phyloP scores from a whole-genome alignment of 2,888 invertebrate genomes.

The Reticulitermes lucifugus region DNA sequence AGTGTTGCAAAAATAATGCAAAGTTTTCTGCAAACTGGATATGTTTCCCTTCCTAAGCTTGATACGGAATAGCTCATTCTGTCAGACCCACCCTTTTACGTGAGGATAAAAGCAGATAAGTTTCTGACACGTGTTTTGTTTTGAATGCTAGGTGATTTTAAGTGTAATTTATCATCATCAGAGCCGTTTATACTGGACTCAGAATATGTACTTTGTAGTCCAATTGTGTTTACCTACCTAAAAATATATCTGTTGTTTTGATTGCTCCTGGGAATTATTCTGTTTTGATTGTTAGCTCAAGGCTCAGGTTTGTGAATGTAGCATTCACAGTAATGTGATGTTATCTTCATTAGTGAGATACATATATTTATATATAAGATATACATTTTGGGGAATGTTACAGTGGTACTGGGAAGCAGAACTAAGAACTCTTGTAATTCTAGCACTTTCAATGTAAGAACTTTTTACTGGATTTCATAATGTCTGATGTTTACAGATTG shows the following conservation, averaged over 20 bases:
- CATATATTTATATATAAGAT: constrained; percentile 10
- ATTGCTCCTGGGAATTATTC: constrained; percentile 24
- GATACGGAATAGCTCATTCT: too few relatives aligned
- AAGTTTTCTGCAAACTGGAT: too few relatives aligned
- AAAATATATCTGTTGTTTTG: constrained; percentile 24
- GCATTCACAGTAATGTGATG: constrained; percentile 22
- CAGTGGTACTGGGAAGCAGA: constrained; percentile 22
- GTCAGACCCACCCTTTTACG: too few relatives aligned
- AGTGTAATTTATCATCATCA: too few relatives aligned
- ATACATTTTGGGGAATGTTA: constrained; percentile 20
- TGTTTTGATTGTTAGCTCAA: constrained; percentile 11
- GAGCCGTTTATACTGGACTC: too few relatives aligned
- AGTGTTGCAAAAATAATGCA: too few relatives aligned
- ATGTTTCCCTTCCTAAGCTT: too few relatives aligned
- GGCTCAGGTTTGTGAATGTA: constrained; percentile 37
- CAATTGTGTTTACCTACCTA: constrained; percentile 14
- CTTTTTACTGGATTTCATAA: neutral
- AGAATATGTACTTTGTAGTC: constrained; percentile 3
- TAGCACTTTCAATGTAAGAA: neutral
- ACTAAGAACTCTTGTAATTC: neutral
- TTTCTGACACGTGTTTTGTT: too few relatives aligned
- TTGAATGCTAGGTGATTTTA: too few relatives aligned
- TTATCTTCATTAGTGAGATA: constrained; percentile 25
- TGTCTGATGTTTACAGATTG: neutral
- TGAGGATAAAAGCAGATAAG: too few relatives aligned